These are phyloP conservation scores for Apodemia zela DNA, from an alignment of 2,888 invertebrate species.

Conservation along the genomic window DNA sequence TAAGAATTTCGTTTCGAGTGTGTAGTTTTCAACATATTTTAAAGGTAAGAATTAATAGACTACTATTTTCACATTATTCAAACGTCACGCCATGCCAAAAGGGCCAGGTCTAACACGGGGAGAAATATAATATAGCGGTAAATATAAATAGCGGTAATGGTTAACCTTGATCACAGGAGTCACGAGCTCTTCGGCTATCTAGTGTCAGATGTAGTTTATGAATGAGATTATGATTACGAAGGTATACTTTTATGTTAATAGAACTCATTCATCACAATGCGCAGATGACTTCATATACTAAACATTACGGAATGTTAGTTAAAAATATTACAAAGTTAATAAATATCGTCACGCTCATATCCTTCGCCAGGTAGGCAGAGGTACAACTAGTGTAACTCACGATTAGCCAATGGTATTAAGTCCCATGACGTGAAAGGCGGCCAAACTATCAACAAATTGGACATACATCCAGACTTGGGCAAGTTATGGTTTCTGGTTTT, in stretches of 20 bases:
- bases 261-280: conserved; percentile 4
- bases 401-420: neutral
- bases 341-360: neutral
- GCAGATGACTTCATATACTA: conserved; percentile 1
- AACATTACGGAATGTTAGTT: neutral
- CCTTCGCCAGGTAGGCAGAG: neutral
- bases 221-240: conserved; percentile 35
- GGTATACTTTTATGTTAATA: conserved; percentile 20
- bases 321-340: neutral
- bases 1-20: too few relatives aligned
- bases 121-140: too few relatives aligned
- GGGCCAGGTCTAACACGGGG: too few relatives aligned
- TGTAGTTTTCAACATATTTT: too few relatives aligned
- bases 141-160: too few relatives aligned
- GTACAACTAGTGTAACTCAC: neutral
- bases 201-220: conserved; percentile 31
- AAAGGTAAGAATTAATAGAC: too few relatives aligned
- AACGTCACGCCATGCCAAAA: too few relatives aligned
- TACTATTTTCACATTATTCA: too few relatives aligned
- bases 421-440: too few relatives aligned
- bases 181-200: conserved; percentile 16
- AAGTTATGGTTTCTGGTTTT: too few relatives aligned
- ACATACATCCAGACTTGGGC: too few relatives aligned
- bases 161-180: neutral
- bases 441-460: too few relatives aligned